Conservation (phyloP, 2,797 vertebrate genomes). For the Paguma larvata region DNA sequence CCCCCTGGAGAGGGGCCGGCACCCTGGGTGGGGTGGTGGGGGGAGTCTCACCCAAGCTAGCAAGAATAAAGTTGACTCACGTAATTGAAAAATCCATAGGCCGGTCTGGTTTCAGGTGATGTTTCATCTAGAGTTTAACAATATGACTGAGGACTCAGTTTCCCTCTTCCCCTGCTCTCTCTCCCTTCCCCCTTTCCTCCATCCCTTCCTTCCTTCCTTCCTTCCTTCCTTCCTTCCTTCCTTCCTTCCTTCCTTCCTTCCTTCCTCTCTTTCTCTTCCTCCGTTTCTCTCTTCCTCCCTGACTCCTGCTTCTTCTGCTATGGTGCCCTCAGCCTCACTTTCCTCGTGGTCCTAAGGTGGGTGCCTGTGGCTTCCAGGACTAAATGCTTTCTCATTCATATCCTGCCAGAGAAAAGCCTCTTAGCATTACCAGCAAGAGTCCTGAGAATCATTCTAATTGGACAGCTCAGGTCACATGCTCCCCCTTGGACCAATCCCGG, state of each 20-base stretch:
- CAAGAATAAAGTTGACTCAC: background rate
- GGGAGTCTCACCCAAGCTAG: background rate
- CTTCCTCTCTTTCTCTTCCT: too few relatives aligned
- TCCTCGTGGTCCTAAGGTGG: background rate
- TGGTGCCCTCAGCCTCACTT: background rate
- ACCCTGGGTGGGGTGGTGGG: too few relatives aligned
- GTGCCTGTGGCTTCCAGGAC: background rate
- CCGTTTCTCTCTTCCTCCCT: background rate
- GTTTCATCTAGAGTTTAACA: background rate
- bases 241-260: too few relatives aligned
- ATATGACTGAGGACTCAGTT: background rate
- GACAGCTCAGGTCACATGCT: background rate
- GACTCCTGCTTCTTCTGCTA: background rate
- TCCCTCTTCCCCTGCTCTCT: background rate
- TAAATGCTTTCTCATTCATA: background rate
- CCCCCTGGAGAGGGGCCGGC: background rate
- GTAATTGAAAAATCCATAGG: background rate
- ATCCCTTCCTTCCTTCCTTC: too few relatives aligned
- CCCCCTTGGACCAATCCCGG: background rate
- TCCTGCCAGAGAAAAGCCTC: background rate
- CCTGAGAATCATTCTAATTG: background rate
- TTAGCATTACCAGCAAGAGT: background rate
- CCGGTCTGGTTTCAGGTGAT: background rate
- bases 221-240: too few relatives aligned
- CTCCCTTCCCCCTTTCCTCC: background rate